Percentiles rank a stretch among this genome's conserved stretches.
Conservation (phyloP, 2,113 vertebrate genomes). For the Carlito syrichta region DNA sequence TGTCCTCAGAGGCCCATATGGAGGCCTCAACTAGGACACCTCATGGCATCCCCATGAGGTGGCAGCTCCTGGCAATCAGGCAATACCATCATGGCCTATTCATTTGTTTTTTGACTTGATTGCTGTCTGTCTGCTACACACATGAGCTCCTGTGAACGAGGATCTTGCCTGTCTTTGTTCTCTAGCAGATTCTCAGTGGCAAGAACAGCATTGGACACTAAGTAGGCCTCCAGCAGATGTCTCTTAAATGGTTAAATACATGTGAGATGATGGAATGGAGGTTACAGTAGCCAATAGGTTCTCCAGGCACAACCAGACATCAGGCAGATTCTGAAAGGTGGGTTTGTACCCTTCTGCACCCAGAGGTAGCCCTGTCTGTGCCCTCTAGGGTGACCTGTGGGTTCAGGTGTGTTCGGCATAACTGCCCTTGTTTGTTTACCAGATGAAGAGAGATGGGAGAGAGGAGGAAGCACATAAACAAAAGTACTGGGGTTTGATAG, state of each 20-base stretch:
- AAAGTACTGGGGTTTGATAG: not conserved
- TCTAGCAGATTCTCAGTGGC: not conserved
- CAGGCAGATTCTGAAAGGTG: not conserved
- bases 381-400: not conserved
- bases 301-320: not conserved
- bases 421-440: not conserved
- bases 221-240: not conserved
- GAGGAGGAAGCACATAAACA: not conserved
- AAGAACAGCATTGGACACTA: not conserved
- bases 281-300: not conserved
- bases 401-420: not conserved
- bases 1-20: not conserved
- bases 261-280: not conserved
- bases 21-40: not conserved
- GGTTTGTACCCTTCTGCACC: not conserved
- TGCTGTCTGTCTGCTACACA: not conserved
- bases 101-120: not conserved
- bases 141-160: not conserved
- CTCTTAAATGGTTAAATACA: not conserved
- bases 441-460: not conserved
- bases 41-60: not conserved
- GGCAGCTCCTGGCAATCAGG: not conserved
- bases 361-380: not conserved
- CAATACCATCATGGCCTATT: not conserved
- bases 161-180: not conserved